These are phyloP conservation scores for Irena cyanogastra DNA, from an alignment of 2,113 vertebrate genomes.

Conservation along the genomic window DNA sequence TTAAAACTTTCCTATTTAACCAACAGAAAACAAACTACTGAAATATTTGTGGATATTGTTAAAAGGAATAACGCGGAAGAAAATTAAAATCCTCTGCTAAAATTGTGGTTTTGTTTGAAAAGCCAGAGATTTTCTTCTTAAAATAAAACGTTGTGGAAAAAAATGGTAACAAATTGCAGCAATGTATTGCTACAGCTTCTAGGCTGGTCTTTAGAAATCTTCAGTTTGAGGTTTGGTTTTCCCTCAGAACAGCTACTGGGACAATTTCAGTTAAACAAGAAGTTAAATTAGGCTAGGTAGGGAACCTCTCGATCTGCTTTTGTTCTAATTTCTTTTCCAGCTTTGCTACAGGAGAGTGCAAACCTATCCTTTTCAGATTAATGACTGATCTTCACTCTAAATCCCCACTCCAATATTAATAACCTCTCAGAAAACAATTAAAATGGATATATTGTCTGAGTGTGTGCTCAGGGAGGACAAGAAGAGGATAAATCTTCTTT, in stretches of 20 bases:
- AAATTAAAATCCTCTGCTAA: constrained; percentile 33
- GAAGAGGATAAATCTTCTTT: not conserved
- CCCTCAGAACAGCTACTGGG: not conserved
- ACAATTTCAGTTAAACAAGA: not conserved
- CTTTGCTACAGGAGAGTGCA: not conserved
- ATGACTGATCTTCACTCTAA: constrained; percentile 17
- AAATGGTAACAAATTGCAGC: not conserved
- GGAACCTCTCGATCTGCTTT: not conserved
- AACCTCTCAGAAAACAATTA: constrained; percentile 38
- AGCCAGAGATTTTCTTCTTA: not conserved
- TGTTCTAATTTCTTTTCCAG: not conserved
- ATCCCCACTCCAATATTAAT: constrained; percentile 21
- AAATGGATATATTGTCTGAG: constrained; percentile 12
- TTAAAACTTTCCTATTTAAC: not conserved
- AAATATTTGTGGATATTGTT: constrained; percentile 24
- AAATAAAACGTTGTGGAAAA: not conserved
- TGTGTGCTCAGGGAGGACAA: not conserved
- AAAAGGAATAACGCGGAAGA: constrained; percentile 31
- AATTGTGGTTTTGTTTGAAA: constrained; percentile 38
- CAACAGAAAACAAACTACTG: constrained; percentile 2
- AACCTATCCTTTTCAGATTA: not conserved
- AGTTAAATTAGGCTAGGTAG: not conserved
- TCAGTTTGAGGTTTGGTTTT: not conserved
- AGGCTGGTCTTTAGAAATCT: not conserved
- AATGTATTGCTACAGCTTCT: not conserved